Base-by-base conservation (phyloP, 2,888 invertebrate species). In the Rhimphoctona megacephalus region DNA sequence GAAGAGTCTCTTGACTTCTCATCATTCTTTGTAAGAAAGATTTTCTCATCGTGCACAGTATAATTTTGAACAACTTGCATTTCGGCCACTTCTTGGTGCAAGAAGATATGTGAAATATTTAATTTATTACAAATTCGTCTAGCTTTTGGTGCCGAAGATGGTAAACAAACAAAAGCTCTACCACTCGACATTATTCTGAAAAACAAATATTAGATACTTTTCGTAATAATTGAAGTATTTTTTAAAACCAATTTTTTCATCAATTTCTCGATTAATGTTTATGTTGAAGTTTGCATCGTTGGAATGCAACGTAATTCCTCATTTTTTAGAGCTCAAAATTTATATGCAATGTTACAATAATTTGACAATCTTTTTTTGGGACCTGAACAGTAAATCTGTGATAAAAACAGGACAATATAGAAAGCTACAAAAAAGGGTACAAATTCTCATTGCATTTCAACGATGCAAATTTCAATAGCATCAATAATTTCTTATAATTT, bases 151-250 rank as follows among this genome's bases (percentile, higher is more conserved):
- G 19, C 0, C 54, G 85, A 80, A 17, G 36, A 52, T 39, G 91
- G 87, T 78, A 91, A 74, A 78, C 90, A 91, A 7, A 91, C 87
- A 81, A 93, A 93, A 36, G 90, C 90, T 52, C 88, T 89, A 19
- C 85, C 86, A 7, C 88, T 89, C 8, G 88, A 79, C 19, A 90
- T 85, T 81, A 93, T 93, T 33, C 93, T 93, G 85, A 19, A 80
- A 78, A 46, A 61, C 14, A 74, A 36, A 52, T 36, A 54, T 61
- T 46, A 67, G 30, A 25, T 46, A 49, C 1, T 46, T 17, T 76
- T 17, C 0, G 11, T 30, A 9, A 54, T 54, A 22, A 30, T 30
- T 30, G 7, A 49, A 7, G 49, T 49, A 5, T 49, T 4, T 49
- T 19, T 49, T n/a, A n/a, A n/a, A 49, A 49, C 49, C n/a, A 49